phyloP scores from a whole-genome alignment of 2,113 vertebrate genomes.

The Alouatta palliata region DNA sequence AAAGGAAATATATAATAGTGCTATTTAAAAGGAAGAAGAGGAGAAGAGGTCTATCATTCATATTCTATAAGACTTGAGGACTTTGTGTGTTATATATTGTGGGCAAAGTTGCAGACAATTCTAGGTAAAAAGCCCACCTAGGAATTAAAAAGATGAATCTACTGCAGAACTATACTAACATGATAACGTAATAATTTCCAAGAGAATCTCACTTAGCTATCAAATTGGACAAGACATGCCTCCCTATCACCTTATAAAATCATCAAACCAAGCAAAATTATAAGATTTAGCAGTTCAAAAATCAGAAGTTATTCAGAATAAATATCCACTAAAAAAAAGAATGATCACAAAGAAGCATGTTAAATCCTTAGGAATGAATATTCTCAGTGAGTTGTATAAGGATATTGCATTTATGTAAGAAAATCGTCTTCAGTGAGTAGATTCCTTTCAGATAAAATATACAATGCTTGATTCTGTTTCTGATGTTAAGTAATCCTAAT shows the following conservation, averaged over 20 bases:
- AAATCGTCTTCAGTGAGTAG: neutral
- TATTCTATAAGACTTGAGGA: neutral
- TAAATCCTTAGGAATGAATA: neutral
- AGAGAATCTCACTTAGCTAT: neutral
- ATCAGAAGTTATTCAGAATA: neutral
- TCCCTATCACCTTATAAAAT: neutral
- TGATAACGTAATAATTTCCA: neutral
- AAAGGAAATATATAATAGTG: neutral
- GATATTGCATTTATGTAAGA: neutral
- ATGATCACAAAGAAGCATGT: neutral
- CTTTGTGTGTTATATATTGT: neutral
- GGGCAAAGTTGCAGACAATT: neutral
- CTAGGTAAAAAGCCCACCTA: neutral
- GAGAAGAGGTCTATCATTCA: neutral
- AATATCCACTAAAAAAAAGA: neutral
- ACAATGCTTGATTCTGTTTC: neutral
- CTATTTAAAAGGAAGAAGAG: neutral
- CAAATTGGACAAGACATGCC: neutral
- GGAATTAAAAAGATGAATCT: neutral
- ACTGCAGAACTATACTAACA: neutral
- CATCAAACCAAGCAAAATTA: neutral
- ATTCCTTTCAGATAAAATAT: neutral
- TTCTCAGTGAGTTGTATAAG: neutral
- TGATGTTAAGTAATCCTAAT: neutral
- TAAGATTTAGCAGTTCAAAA: neutral